Base-by-base conservation (phyloP, 2,113 vertebrate species). In the Vicugna pacos region DNA sequence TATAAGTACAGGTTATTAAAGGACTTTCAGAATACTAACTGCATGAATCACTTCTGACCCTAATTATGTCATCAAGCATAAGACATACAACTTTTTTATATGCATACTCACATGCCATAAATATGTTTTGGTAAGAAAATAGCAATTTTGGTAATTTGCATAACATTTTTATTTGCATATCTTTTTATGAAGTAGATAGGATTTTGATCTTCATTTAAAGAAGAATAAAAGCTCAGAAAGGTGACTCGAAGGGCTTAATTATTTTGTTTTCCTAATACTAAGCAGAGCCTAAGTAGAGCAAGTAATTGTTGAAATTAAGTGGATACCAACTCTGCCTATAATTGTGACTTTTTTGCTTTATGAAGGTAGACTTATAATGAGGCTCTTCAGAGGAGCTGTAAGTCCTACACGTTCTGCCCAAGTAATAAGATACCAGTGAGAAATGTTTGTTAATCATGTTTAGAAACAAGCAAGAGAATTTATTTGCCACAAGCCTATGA, bases 161-260 rank as follows among this genome's bases (percentile, higher is more conserved):
- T 26, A 82, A 32, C 15, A 83, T 52, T 89, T 87, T 60, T 70
- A 83, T 69, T 32, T 83, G 30, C 84, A 14, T 77, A 69, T 62
- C 28, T 2, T 73, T 58, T 89, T 73, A 56, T 79, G 56, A 84
- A 6, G 3, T 79, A 75, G 56, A 56, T 77, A 72, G 89, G 76
- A 62, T 92, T 81, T 70, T 72, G 91, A 75, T 60, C 20, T 64
- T 91, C 30, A 86, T 70, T 91, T 76, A n/a, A 95, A 81, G 17
- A 94, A 82, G 8, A 80, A 58, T 12, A 50, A 5, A 28, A 50
- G 11, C 50, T 88, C 22, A 83, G 56, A 84, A 79, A 60, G 32
- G 12, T 82, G 8, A 70, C 56, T 92, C 42, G 69, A 50, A 83
- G 13, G 8, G 2, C 3, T 48, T 46, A 77, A 60, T 80, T n/a